Evolutionary conservation across 2,888 invertebrate species (phyloP).

Genomic region (Cheilosia soror): DNA sequence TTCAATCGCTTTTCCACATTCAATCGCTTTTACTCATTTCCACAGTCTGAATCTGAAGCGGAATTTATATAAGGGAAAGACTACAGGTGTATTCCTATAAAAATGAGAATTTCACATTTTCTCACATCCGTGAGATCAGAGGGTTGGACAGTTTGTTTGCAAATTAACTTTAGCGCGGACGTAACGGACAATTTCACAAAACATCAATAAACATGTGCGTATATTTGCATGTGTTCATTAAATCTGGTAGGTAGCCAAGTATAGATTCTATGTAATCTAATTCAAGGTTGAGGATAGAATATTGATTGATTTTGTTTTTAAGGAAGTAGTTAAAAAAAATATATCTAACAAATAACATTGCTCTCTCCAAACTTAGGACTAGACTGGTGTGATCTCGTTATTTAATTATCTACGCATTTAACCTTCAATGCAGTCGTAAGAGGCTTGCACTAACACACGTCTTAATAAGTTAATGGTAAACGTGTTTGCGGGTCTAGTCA

Average conservation of each 20-base stretch:
- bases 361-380: constrained; percentile 7
- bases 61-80: no score
- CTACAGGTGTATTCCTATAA: no score
- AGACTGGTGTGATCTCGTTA: constrained; percentile 20
- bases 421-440: constrained; percentile 32
- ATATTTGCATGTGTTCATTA: background rate
- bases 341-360: constrained; percentile 8
- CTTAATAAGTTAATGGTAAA: constrained; percentile 32
- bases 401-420: constrained; percentile 27
- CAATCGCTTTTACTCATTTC: background rate
- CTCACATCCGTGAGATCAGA: no score
- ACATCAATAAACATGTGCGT: background rate
- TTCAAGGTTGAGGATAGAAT: constrained; percentile 5
- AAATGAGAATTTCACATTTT: no score
- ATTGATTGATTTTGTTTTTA: constrained; percentile 6
- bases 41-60: no score
- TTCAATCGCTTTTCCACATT: background rate
- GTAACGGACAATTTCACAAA: background rate
- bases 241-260: background rate
- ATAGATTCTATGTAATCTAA: background rate
- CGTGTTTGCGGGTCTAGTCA: constrained; percentile 29
- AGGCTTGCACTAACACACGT: background rate
- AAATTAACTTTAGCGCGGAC: no score
- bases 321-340: constrained; percentile 20
- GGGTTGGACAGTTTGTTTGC: no score